Percentiles rank a stretch among this genome's conserved stretches.
These are phyloP conservation scores for Helogale parvula DNA, from an alignment of 2,113 vertebrate species.

Conservation along the genomic window DNA sequence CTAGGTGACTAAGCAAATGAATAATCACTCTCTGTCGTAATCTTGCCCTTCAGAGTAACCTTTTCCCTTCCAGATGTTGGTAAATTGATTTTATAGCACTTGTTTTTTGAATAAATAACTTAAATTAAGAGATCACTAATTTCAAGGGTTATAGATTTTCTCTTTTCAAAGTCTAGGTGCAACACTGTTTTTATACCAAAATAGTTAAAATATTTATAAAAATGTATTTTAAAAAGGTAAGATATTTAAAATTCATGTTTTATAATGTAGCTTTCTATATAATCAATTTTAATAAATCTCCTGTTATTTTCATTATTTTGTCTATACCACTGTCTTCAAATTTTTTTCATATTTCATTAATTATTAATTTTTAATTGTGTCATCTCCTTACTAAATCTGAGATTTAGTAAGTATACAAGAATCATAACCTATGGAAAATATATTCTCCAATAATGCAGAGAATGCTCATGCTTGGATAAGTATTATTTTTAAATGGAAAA, in stretches of 20 bases:
- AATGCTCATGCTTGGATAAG: not conserved
- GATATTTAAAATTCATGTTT: not conserved
- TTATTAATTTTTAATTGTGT: not conserved
- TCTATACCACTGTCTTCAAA: not conserved
- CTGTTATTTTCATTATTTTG: not conserved
- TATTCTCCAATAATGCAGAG: not conserved
- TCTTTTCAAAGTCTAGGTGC: not conserved
- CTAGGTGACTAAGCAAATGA: constrained; percentile 61
- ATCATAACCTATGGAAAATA: not conserved
- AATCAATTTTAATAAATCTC: not conserved
- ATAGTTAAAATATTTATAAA: not conserved
- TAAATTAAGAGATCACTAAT: constrained; percentile 31
- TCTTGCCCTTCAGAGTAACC: not conserved
- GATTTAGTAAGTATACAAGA: not conserved
- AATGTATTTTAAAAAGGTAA: not conserved
- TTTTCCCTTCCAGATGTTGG: constrained; percentile 17
- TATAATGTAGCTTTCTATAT: not conserved
- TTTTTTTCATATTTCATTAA: not conserved
- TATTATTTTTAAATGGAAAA: not conserved
- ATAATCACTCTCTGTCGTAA: not conserved
- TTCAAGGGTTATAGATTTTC: constrained; percentile 18
- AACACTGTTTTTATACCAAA: not conserved
- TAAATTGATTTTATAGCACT: constrained; percentile 52
- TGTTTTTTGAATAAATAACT: constrained; percentile 18
- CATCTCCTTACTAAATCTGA: not conserved